Percentiles rank a stretch among this genome's conserved stretches.
Evolutionary conservation across 2,113 vertebrate genomes (phyloP).

Genomic region (Epinephelus lanceolatus): DNA sequence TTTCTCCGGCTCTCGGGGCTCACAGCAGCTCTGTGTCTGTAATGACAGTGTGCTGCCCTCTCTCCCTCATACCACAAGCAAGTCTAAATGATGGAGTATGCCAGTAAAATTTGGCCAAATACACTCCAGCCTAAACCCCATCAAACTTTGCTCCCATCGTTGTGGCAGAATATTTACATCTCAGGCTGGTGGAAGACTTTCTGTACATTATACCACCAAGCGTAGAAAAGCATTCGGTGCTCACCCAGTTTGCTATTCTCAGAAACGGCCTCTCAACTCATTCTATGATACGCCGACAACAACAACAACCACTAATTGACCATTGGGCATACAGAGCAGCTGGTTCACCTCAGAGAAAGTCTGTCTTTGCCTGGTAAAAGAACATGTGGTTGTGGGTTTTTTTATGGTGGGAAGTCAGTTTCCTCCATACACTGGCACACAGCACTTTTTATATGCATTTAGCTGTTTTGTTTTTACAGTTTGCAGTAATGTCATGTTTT

Average conservation of each 20-base stretch:
- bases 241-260: conserved; percentile 52
- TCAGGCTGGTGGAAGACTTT: not conserved
- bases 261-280: conserved; percentile 27
- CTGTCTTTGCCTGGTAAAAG: conserved; percentile 43
- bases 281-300: conserved; percentile 50
- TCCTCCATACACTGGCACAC: conserved; percentile 37
- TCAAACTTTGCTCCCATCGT: not conserved
- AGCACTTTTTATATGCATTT: conserved; percentile 11
- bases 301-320: conserved; percentile 59
- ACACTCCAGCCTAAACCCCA: not conserved
- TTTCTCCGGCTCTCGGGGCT: not conserved
- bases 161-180: not conserved
- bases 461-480: not conserved
- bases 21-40: conserved; percentile 30
- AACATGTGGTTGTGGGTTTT: conserved; percentile 60
- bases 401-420: conserved; percentile 55
- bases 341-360: conserved; percentile 57
- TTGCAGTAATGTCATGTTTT: conserved; percentile 17
- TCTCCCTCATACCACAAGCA: conserved; percentile 5
- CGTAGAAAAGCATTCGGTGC: not conserved
- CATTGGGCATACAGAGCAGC: conserved; percentile 48
- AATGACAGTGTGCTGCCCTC: not conserved
- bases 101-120: not conserved
- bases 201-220: not conserved
- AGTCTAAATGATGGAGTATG: conserved; percentile 6